Percentiles rank a stretch among this genome's conserved stretches.
These are phyloP conservation scores for Protobothrops flavoviridis DNA, from an alignment of 2,113 vertebrate genomes.

Conservation along the genomic window DNA sequence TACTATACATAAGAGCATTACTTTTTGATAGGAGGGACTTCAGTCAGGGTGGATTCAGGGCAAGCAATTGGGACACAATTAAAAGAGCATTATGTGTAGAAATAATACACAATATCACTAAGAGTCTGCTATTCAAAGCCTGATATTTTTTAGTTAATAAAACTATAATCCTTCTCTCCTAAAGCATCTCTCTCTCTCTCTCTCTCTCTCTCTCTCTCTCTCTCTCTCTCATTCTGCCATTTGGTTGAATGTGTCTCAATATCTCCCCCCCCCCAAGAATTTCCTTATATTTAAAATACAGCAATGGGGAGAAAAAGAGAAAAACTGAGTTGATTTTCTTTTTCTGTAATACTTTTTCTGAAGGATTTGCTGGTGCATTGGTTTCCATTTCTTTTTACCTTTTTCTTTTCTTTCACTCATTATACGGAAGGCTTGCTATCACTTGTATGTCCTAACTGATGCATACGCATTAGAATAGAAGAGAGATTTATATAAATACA, in stretches of 20 bases:
- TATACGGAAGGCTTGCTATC: background rate
- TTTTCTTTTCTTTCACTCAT: background rate
- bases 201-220: no score
- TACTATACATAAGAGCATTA: background rate
- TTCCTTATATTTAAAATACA: background rate
- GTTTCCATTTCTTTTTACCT: background rate
- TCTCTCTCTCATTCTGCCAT: background rate
- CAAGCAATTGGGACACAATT: background rate
- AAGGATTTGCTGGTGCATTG: background rate
- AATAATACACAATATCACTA: background rate
- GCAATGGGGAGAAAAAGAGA: background rate
- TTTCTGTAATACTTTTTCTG: background rate
- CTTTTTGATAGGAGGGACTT: background rate
- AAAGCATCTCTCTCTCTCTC: no score
- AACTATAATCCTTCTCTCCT: background rate
- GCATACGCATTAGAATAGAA: background rate
- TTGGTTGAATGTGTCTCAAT: background rate
- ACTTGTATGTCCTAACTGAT: background rate
- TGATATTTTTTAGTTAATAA: background rate
- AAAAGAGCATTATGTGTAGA: background rate
- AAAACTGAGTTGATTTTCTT: background rate
- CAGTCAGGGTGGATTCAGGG: background rate
- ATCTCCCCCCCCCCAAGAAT: background rate
- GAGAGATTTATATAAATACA: background rate
- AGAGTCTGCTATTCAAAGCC: background rate